Percentiles rank a stretch among this genome's conserved stretches.
These are phyloP conservation scores for Watsonalla binaria DNA, from an alignment of 2,888 invertebrate genomes.

Conservation along the genomic window DNA sequence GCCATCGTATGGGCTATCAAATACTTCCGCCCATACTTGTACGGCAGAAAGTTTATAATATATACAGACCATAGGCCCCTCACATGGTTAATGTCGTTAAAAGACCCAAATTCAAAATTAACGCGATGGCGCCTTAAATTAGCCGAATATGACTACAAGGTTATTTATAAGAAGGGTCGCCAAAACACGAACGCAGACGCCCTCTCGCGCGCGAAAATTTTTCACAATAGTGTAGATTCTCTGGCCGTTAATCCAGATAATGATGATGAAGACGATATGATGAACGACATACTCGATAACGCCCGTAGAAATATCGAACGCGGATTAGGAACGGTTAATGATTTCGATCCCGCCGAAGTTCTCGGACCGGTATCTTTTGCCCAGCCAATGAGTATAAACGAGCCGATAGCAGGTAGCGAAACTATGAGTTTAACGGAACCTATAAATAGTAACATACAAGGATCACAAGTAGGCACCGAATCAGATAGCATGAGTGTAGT, in stretches of 20 bases:
- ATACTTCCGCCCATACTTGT: conserved; percentile 28
- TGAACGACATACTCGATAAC: neutral
- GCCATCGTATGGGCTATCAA: conserved; percentile 34
- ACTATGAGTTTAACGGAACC: too few relatives aligned
- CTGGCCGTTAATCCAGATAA: neutral
- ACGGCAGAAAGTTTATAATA: conserved; percentile 32
- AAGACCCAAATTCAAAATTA: conserved; percentile 6
- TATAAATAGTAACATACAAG: neutral
- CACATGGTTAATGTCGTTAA: conserved; percentile 6
- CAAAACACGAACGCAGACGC: conserved; percentile 12
- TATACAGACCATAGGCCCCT: conserved; percentile 39
- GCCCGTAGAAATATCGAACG: neutral
- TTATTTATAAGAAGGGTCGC: conserved; percentile 7
- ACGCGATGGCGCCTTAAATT: conserved; percentile 8
- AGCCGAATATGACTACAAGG: conserved; percentile 5
- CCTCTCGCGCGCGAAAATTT: neutral
- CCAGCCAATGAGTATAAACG: too few relatives aligned
- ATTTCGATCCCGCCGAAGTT: neutral
- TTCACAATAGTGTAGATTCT: too few relatives aligned
- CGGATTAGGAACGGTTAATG: neutral
- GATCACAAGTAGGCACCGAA: neutral
- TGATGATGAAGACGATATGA: neutral
- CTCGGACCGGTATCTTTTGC: neutral
- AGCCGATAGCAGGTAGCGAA: too few relatives aligned
- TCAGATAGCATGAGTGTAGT: neutral